Evolutionary conservation across 2,113 vertebrate species (phyloP).

Genomic region (Turdus rufiventris): DNA sequence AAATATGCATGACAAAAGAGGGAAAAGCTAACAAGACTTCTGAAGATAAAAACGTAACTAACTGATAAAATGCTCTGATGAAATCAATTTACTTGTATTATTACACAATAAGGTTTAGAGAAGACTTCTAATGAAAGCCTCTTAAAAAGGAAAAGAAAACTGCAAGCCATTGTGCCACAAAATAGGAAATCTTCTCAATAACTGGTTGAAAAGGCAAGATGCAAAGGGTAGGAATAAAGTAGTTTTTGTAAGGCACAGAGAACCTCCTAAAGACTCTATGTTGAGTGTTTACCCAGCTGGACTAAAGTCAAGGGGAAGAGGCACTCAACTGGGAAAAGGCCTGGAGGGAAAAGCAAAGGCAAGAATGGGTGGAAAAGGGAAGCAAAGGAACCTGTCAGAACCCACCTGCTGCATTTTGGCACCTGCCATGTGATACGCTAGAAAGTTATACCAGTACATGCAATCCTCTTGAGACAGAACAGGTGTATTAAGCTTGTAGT

Average conservation of each 20-base stretch:
- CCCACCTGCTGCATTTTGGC: conserved; percentile 86
- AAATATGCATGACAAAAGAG: background rate
- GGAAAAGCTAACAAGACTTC: background rate
- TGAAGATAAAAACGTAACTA: background rate
- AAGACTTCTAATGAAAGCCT: background rate
- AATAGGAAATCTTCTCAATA: background rate
- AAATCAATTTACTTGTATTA: background rate
- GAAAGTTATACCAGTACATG: conserved; percentile 91
- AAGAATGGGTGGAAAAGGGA: background rate
- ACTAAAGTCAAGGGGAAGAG: background rate
- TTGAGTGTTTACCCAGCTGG: background rate
- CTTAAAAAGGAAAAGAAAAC: background rate
- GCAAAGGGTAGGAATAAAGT: background rate
- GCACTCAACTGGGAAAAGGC: background rate
- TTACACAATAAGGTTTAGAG: background rate
- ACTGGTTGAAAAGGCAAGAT: background rate
- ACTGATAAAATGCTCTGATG: background rate
- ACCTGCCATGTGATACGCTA: conserved; percentile 91
- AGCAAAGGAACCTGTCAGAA: background rate
- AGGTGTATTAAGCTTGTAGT: conserved; percentile 70
- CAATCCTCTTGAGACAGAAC: conserved; percentile 80
- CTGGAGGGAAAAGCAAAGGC: background rate
- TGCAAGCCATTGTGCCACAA: background rate
- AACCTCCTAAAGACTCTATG: background rate
- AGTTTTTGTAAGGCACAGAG: background rate